Conservation (phyloP, 2,888 invertebrate species). For the Clitarchus hookeri region DNA sequence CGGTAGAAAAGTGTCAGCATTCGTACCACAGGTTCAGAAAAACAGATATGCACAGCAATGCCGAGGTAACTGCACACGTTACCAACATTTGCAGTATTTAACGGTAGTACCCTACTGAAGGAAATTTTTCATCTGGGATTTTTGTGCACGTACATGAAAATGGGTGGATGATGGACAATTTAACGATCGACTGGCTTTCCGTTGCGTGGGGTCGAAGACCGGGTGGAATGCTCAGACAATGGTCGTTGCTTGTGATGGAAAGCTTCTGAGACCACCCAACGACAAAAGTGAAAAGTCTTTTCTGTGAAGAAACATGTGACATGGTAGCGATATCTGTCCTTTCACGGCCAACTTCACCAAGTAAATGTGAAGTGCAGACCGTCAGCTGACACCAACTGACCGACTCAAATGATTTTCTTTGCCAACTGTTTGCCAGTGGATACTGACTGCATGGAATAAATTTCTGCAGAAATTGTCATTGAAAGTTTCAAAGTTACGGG, state of each 20-base stretch:
- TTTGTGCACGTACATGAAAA: slow-evolving; percentile 28
- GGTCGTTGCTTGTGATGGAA: slow-evolving; percentile 26
- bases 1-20: slow-evolving; percentile 3
- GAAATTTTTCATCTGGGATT: slow-evolving; percentile 21
- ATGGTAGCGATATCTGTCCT: not conserved
- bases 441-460: not conserved
- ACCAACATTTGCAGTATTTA: slow-evolving; percentile 24
- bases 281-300: not conserved
- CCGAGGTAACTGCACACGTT: slow-evolving; percentile 24
- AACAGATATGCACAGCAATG: slow-evolving; percentile 30
- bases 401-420: not conserved
- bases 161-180: slow-evolving; percentile 31
- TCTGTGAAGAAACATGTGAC: not conserved
- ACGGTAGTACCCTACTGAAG: slow-evolving; percentile 21
- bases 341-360: not conserved
- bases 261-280: slow-evolving; percentile 20
- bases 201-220: slow-evolving; percentile 27
- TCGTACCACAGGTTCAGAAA: slow-evolving; percentile 28
- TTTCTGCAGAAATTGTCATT: not conserved
- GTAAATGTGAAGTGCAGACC: not conserved
- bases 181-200: slow-evolving; percentile 28
- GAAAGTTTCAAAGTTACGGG: not conserved
- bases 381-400: not conserved
- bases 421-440: not conserved
- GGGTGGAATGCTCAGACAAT: not conserved